Evolutionary conservation across 2,888 invertebrate genomes (phyloP), one percentile per base, ranked within the genome.

Genomic region (Therioaphis trifolii): DNA sequence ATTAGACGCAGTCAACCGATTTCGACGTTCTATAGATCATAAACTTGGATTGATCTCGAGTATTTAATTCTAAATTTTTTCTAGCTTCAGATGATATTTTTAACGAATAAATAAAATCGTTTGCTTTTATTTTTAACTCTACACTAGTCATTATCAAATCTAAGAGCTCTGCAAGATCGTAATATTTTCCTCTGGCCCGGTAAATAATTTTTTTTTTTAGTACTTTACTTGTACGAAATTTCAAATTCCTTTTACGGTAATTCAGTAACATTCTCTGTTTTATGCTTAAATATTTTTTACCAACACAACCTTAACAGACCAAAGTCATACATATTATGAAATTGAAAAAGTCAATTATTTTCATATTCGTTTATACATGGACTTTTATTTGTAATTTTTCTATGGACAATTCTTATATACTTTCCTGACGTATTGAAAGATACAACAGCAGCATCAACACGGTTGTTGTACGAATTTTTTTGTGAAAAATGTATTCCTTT

Each of bases 401-500:
- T 18, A 63, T 63, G 63, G n/a, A n/a, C n/a, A n/a, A n/a, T n/a
- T 18, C 21, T 61, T 61, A 61, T 24, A 61, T 24, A 61, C 24
- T 61, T 61, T 24, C 21, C 58, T 21, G 24, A 21, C 58, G 21
- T 24, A 24, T 61, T 61, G 21, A 61, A 61, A 24, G 58, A 61
- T 11, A 84, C 55, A 15, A 84, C 84, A 4, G 61, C 77, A n/a
- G 84, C 84, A 71, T 76, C 21, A 21, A 76, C 63, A 46, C 77
- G 29, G n/a, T 46, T 58, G 29, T 77, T 15, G 58, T 84, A 84
- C 0, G 77, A 69, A 2, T 35, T 15, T 71, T 84, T 84, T 69
- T 77, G 77, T 1, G 24, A 58, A n/a, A 46, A 49, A 58, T 71
- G n/a, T 84, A 29, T 63, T 72, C 15, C 29, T 3, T 63, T 63